Evolutionary conservation across 2,113 vertebrate genomes (phyloP).

Genomic region (Apodemus sylvaticus): DNA sequence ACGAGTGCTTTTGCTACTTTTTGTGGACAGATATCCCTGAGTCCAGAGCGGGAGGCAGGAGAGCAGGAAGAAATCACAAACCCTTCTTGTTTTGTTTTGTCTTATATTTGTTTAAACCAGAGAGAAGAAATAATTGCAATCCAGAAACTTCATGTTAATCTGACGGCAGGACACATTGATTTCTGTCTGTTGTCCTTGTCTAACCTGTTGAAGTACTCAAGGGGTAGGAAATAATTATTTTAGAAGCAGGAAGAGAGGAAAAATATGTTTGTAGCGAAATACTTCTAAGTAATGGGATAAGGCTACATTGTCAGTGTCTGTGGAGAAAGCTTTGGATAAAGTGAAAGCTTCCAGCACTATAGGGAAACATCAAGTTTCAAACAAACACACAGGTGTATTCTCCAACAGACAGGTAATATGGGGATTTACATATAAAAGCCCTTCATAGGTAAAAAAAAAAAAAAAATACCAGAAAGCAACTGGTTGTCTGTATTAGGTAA

Average conservation of each 20-base stretch:
- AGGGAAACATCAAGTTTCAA: background rate
- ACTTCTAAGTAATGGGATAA: background rate
- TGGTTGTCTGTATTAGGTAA: background rate
- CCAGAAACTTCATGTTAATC: background rate
- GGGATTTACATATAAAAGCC: background rate
- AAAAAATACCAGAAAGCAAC: background rate
- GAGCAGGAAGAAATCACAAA: background rate
- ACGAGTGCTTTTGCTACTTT: background rate
- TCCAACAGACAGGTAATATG: background rate
- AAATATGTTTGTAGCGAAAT: background rate
- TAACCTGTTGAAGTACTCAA: background rate
- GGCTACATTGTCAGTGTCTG: background rate
- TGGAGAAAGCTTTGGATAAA: background rate
- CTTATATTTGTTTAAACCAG: constrained; percentile 30
- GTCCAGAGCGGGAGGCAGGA: background rate
- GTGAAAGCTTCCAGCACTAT: background rate
- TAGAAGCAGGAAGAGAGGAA: background rate
- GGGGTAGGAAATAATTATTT: background rate
- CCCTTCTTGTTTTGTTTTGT: background rate
- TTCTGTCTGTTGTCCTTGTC: constrained; percentile 25
- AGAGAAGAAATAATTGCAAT: constrained; percentile 20
- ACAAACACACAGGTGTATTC: background rate
- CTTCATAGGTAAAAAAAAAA: background rate
- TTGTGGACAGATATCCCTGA: constrained; percentile 21
- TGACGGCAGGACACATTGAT: background rate